These are phyloP conservation scores for Chinchilla lanigera DNA, from an alignment of 2,113 vertebrate species.

Conservation along the genomic window DNA sequence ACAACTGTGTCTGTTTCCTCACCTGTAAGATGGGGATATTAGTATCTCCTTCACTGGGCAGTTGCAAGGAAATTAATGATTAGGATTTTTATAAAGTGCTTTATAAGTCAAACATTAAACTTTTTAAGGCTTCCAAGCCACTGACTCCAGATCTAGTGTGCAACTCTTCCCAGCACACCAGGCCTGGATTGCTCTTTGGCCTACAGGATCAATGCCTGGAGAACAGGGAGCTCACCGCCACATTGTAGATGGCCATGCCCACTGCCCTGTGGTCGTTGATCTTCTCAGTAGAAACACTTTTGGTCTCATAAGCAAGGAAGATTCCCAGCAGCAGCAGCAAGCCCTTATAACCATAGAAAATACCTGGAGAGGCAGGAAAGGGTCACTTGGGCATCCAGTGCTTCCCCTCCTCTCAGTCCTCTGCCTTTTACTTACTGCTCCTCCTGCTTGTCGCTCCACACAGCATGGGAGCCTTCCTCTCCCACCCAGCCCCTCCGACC, in stretches of 20 bases:
- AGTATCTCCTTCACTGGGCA: background rate
- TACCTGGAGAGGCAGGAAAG: constrained; percentile 85
- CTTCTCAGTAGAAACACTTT: constrained; percentile 96
- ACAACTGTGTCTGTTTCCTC: background rate
- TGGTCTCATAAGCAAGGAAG: constrained; percentile 97
- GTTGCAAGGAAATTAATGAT: background rate
- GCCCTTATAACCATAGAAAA: constrained; percentile 97
- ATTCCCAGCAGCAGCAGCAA: constrained; percentile 94
- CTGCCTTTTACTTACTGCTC: background rate
- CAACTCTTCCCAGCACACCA: background rate
- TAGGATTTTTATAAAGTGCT: background rate
- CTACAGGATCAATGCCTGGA: background rate
- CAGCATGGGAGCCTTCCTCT: background rate
- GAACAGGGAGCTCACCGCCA: constrained; percentile 84
- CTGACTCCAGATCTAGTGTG: background rate
- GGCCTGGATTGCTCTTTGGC: too few relatives aligned
- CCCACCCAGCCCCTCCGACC: background rate
- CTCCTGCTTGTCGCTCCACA: background rate
- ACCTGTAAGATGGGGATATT: background rate
- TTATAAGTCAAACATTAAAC: background rate
- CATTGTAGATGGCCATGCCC: constrained; percentile 96
- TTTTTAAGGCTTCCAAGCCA: background rate
- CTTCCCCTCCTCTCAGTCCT: background rate
- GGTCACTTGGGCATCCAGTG: background rate
- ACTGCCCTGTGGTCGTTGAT: constrained; percentile 95